Evolutionary conservation across 2,113 vertebrate genomes (phyloP), one percentile per base, ranked within the genome.

Genomic region (Pogonocichla stellata): DNA sequence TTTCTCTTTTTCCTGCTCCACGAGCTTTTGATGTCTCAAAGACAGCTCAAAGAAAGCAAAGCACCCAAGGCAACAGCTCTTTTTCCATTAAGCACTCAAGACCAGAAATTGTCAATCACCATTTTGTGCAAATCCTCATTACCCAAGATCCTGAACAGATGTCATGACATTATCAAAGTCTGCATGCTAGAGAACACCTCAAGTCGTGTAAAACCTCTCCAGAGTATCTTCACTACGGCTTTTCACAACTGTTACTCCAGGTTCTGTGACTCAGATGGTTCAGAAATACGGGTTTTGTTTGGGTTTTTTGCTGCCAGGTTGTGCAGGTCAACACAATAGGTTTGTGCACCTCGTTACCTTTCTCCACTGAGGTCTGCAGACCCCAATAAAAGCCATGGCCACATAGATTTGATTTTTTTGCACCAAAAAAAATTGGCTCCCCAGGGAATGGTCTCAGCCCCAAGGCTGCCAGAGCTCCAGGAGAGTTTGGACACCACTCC

Each of bases 401-500:
- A 6, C 0, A 19, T 1, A 66, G 28, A 73, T 26, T 57, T 5
- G 2, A 9, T 12, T 54, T 43, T 36, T 36, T 31, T 0, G 12
- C 38, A 11, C 14, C 14, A 4, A 34, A 15, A 38, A 13, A 50
- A 28, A 3, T 1, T 47, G 62, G 5, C 3, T 61, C 9, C 8
- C 8, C 29, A 40, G 25, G 11, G 47, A n/a, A 60, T 28, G 25
- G 47, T 22, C 20, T 10, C 0, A 0, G 14, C 29, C 51, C 53
- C n/a, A 19, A 43, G 36, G 77, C 43, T 58, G 26, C 43, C 67
- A 74, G 53, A 60, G 77, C 38, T 53, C 5, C 19, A 40, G 53
- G 28, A 53, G 4, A 0, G 0, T 61, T 40, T 34, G 47, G 61
- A 17, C 28, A 53, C 0, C 0, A 6, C 26, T 51, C 18, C 1